Base-by-base conservation (phyloP, 2,797 vertebrate genomes). In the Acanthurus lineatus region DNA sequence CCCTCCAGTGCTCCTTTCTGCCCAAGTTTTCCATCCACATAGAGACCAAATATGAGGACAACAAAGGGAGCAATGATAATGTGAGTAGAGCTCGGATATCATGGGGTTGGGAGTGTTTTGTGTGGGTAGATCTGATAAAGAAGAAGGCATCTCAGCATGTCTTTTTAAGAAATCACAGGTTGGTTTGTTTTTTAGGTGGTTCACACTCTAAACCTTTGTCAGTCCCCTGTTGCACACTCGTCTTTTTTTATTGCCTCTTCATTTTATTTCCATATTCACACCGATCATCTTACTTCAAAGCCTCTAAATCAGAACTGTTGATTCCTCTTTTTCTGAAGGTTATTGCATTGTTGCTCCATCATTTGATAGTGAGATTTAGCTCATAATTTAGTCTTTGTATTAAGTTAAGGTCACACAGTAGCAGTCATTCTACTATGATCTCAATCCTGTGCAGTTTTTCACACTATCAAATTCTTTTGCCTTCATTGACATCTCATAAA, bases 21-120 rank as follows among this genome's bases (percentile, higher is more conserved):
- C 97, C 97, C 65, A 98, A 98, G 91, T 98, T 98, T 93, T 98
- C 97, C 95, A 98, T 98, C 90, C 97, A 98, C 58, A 98, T 98
- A 96, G 97, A 98, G 94, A 97, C 97, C 74, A 98, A 98, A 89
- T 96, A 97, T 8, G 93, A 91, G 79, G 87, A 93, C 88, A 93
- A 93, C 89, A 94, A 97, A 90, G 97, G 97, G 80, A 95, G 93
- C 92, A 98, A 98, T 6, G 94, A 98, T 89, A 95, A 96, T 12
- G 97, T 98, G 90, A 97, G 97, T 97, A 59, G 67, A 82, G 72
- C 53, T 69, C 56, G 48, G 28, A 16, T 35, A 38, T 14, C 14
- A 0, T 60, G 54, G 16, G 25, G 11, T 53, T 72, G 42, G 9
- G 38, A 35, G 49, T 0, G 1, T 79, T 35, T 17, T 11, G n/a